These are phyloP conservation scores for Pogonocherus hispidulus DNA, from an alignment of 2,888 invertebrate genomes.

Conservation along the genomic window DNA sequence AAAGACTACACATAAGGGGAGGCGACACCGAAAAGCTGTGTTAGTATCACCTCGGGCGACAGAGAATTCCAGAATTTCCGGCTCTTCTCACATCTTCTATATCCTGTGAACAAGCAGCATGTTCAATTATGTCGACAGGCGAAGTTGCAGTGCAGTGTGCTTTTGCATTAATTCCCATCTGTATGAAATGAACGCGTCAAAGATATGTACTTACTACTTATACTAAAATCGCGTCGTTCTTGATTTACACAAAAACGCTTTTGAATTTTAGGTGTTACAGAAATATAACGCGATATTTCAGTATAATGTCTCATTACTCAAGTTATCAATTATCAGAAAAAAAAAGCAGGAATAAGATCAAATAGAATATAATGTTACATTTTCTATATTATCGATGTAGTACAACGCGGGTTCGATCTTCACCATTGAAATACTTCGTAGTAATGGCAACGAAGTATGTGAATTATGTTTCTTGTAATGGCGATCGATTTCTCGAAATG, in stretches of 20 bases:
- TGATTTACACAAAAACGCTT: neutral
- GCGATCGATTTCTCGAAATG: too few species aligned
- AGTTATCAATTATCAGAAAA: too few species aligned
- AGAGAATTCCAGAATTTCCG: neutral
- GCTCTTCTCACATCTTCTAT: neutral
- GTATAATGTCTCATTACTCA: too few species aligned
- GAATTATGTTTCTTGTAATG: too few species aligned
- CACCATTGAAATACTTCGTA: too few species aligned
- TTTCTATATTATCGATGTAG: too few species aligned
- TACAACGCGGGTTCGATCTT: too few species aligned
- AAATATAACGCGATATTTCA: too few species aligned
- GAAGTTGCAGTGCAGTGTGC: neutral
- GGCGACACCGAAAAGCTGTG: neutral
- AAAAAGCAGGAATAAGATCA: too few species aligned
- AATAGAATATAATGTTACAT: too few species aligned
- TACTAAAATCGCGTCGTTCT: neutral
- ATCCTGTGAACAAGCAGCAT: neutral
- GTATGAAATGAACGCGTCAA: neutral
- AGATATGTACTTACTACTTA: neutral
- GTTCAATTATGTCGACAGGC: neutral
- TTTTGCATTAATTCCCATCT: neutral
- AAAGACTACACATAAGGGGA: neutral
- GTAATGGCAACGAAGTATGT: too few species aligned
- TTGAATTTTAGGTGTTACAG: too few species aligned
- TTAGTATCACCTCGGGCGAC: neutral